Conservation (phyloP, 53 echinoderm and acorn worm species). For the Actinopyga echinites region DNA sequence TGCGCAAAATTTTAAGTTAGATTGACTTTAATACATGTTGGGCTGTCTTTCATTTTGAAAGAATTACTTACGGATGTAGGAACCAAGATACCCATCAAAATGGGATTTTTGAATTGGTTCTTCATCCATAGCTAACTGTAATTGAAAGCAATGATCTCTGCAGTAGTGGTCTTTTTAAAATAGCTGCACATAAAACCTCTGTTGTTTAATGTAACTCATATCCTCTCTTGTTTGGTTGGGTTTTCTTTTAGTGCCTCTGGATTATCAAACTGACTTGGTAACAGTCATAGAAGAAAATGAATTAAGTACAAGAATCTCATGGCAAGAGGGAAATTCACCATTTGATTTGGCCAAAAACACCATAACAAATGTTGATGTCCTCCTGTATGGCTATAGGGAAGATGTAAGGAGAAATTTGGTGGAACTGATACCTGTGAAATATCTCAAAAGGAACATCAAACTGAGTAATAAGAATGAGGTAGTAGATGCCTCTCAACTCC, state of each 20-base stretch:
- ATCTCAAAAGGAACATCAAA: conserved; percentile 31
- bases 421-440: conserved; percentile 51
- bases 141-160: no score
- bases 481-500: conserved; percentile 4
- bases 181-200: no score
- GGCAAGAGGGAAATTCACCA: not conserved
- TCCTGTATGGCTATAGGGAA: conserved; percentile 72
- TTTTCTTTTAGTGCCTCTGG: conserved; percentile 22
- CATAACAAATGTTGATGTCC: conserved; percentile 61
- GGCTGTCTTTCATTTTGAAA: no score
- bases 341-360: conserved; percentile 34
- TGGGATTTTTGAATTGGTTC: no score
- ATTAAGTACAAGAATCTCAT: not conserved
- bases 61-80: no score
- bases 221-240: no score
- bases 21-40: no score
- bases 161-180: no score
- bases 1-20: no score
- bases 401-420: conserved; percentile 40
- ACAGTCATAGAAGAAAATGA: not conserved
- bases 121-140: no score
- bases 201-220: no score
- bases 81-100: no score
- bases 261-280: conserved; percentile 13
- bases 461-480: conserved; percentile 55